Conservation (phyloP, 92 coral and sea anemone genomes). For the Paramuricea clavata region DNA sequence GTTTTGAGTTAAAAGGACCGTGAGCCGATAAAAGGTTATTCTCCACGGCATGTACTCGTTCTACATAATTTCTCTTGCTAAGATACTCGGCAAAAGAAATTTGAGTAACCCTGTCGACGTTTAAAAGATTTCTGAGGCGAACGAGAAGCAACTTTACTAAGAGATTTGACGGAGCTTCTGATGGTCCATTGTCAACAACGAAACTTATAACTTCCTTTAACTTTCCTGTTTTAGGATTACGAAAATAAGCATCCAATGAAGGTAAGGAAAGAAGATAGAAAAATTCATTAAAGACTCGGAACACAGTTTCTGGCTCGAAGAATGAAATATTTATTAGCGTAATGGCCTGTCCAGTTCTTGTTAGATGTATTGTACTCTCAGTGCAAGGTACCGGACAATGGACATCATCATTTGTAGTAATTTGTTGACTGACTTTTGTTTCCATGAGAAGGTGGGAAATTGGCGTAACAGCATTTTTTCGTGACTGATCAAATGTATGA, state of each 20-base stretch:
- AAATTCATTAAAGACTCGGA: constrained; percentile 48
- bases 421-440: constrained; percentile 29
- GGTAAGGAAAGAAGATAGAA: constrained; percentile 34
- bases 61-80: constrained; percentile 70
- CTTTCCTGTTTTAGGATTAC: constrained; percentile 57
- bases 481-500: constrained; percentile 63
- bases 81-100: constrained; percentile 67
- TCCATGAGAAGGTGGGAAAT: constrained; percentile 53
- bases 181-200: constrained; percentile 62
- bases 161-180: constrained; percentile 55
- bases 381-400: background rate
- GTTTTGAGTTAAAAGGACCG: constrained; percentile 53
- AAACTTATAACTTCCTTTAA: constrained; percentile 47
- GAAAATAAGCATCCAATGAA: constrained; percentile 54
- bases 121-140: constrained; percentile 29
- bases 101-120: constrained; percentile 62
- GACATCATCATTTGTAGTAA: constrained; percentile 6
- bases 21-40: constrained; percentile 57
- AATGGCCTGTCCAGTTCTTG: constrained; percentile 26
- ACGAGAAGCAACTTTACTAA: constrained; percentile 59
- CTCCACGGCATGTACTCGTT: constrained; percentile 62
- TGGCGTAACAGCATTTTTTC: constrained; percentile 60
- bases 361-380: background rate
- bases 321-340: background rate
- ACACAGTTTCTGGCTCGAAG: constrained; percentile 57